Evolutionary conservation across 2,888 invertebrate species (phyloP).

Genomic region (Leucozona laternaria): DNA sequence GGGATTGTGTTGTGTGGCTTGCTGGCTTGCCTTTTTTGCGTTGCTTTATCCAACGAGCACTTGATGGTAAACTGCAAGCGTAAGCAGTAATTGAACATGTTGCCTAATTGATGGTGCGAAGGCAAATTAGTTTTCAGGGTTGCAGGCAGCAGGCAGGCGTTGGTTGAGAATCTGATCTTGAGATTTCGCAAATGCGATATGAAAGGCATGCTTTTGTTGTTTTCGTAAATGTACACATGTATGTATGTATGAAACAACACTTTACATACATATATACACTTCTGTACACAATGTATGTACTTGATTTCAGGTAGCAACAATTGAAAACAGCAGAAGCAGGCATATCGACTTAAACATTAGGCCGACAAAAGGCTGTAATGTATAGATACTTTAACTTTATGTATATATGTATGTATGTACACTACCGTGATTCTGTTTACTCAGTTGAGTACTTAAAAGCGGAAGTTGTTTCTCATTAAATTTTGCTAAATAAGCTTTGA

Average conservation of each 20-base stretch:
- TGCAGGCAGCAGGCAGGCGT: too few species aligned
- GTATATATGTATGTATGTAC: conserved; percentile 12
- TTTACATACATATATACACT: too few species aligned
- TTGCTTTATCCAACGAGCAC: conserved; percentile 10
- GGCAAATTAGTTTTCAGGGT: conserved; percentile 71
- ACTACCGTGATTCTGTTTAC: conserved; percentile 65
- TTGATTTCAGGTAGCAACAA: conserved; percentile 59
- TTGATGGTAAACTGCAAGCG: conserved; percentile 62
- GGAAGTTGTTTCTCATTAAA: conserved; percentile 73
- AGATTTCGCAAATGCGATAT: conserved; percentile 66
- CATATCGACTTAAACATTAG: conserved; percentile 28
- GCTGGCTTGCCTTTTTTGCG: conserved; percentile 31
- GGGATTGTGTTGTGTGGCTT: conserved; percentile 24
- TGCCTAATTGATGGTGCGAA: conserved; percentile 73
- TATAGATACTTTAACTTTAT: conserved; percentile 2
- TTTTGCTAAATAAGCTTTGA: conserved; percentile 74
- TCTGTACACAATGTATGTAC: neutral
- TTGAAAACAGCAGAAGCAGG: neutral
- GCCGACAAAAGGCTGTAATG: conserved; percentile 19
- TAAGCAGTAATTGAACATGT: conserved; percentile 70
- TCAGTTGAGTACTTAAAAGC: conserved; percentile 71
- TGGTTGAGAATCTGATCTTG: conserved; percentile 53
- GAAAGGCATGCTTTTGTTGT: conserved; percentile 24
- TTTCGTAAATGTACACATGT: neutral
- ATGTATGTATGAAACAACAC: neutral